Percentiles rank a stretch among this genome's conserved stretches.
Evolutionary conservation across 2,888 invertebrate genomes (phyloP).

Genomic region (Pammene aurita): DNA sequence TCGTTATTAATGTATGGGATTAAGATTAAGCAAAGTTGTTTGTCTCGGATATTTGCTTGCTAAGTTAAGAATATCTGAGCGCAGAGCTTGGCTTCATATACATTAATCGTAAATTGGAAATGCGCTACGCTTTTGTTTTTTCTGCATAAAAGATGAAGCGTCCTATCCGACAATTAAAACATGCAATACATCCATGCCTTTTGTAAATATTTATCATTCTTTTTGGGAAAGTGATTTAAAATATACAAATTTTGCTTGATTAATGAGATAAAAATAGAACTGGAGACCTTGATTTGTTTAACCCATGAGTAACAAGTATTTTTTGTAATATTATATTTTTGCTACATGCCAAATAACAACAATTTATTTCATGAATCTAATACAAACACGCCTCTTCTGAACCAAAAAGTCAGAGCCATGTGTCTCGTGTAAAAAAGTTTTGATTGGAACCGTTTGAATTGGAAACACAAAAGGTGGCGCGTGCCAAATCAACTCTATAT

Average conservation of each 20-base stretch:
- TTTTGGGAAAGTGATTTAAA: no score
- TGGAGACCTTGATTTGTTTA: no score
- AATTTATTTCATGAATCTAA: slow-evolving; percentile 12
- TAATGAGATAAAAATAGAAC: no score
- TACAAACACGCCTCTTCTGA: slow-evolving; percentile 16
- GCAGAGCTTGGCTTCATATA: neutral
- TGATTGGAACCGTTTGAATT: slow-evolving; percentile 74
- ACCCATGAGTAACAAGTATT: no score
- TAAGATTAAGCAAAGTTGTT: neutral
- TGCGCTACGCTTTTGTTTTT: no score
- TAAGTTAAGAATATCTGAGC: neutral
- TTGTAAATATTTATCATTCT: no score
- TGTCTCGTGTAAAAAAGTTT: slow-evolving; percentile 76
- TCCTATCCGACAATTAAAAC: no score
- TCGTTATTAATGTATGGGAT: slow-evolving; percentile 36
- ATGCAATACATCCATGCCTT: no score
- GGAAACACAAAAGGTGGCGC: slow-evolving; percentile 71
- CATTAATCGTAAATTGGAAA: neutral
- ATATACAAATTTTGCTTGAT: no score
- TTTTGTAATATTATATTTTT: no score
- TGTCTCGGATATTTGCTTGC: neutral
- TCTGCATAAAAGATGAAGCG: no score
- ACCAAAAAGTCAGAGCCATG: slow-evolving; percentile 57
- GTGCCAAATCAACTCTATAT: slow-evolving; percentile 64
- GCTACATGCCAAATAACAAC: neutral